phyloP scores from a whole-genome alignment of 2,113 vertebrate species.

The Spermophilus dauricus region DNA sequence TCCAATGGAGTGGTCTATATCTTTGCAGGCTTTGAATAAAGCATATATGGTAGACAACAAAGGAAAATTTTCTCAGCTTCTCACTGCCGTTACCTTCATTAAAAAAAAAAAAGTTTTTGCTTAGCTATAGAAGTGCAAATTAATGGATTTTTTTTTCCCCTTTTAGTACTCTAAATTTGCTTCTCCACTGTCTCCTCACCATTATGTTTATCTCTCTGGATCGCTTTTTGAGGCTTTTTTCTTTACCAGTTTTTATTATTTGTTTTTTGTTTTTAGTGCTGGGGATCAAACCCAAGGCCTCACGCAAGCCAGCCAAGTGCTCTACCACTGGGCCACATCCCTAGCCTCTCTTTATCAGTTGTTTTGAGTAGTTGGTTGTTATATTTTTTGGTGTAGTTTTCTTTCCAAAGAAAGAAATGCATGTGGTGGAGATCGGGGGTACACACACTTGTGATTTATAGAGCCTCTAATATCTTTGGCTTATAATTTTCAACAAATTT shows the following conservation, averaged over 20 bases:
- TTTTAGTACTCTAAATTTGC: background rate
- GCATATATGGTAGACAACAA: too few species aligned
- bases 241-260: background rate
- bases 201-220: background rate
- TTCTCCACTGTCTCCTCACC: background rate
- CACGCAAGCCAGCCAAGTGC: too few species aligned
- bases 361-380: background rate
- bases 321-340: too few species aligned
- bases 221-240: background rate
- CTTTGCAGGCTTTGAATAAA: too few species aligned
- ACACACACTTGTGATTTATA: background rate
- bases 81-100: too few species aligned
- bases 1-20: too few species aligned
- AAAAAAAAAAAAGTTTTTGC: background rate
- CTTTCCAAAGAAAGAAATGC: too few species aligned
- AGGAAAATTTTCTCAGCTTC: too few species aligned
- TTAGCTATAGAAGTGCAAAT: background rate
- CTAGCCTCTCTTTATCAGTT: background rate
- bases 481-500: background rate
- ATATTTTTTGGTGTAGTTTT: background rate
- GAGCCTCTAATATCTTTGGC: background rate
- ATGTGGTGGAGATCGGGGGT: too few species aligned
- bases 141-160: background rate
- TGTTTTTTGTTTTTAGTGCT: too few species aligned
- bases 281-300: too few species aligned